A percentile compares a stretch with the other conserved stretches of the same genome.
Evolutionary conservation across 2,888 invertebrate genomes (phyloP).

Genomic region (Scotopteryx bipunctaria): DNA sequence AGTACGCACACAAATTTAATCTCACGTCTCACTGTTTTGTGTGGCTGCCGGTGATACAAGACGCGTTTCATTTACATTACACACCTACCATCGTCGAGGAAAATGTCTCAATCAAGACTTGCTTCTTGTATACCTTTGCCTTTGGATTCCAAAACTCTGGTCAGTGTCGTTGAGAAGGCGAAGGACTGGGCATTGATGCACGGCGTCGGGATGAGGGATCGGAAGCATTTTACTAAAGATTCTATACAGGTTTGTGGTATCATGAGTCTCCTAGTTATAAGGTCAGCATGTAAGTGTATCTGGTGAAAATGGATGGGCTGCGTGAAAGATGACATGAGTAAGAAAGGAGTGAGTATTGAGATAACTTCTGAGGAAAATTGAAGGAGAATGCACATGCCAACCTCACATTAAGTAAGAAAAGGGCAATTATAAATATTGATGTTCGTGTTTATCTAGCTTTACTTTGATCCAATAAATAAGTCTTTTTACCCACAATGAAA

Average conservation of each 20-base stretch:
- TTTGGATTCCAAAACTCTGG: slow-evolving; percentile 84
- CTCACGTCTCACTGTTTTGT: background rate
- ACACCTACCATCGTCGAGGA: too few relatives aligned
- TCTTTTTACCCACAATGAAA: too few relatives aligned
- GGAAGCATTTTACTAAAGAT: slow-evolving; percentile 86
- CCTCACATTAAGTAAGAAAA: too few relatives aligned
- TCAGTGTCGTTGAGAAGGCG: slow-evolving; percentile 87
- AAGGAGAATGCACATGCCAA: too few relatives aligned
- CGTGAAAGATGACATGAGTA: too few relatives aligned
- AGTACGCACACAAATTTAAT: background rate
- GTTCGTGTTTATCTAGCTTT: too few relatives aligned
- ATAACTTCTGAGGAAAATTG: too few relatives aligned
- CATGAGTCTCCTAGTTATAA: background rate
- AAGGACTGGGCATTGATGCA: slow-evolving; percentile 94
- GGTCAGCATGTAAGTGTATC: too few relatives aligned
- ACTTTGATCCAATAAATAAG: too few relatives aligned
- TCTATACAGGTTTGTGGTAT: slow-evolving; percentile 76
- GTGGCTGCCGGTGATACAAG: background rate
- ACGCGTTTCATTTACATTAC: background rate
- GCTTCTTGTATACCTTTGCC: slow-evolving; percentile 87
- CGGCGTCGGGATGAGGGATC: slow-evolving; percentile 91
- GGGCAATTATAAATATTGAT: too few relatives aligned
- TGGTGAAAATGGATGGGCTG: too few relatives aligned
- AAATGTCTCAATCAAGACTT: slow-evolving; percentile 75
- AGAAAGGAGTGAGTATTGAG: too few relatives aligned